Evolutionary conservation across 1,140 invertebrate species (phyloP), one percentile per base, ranked within the genome.

Genomic region (Microplitis mediator): DNA sequence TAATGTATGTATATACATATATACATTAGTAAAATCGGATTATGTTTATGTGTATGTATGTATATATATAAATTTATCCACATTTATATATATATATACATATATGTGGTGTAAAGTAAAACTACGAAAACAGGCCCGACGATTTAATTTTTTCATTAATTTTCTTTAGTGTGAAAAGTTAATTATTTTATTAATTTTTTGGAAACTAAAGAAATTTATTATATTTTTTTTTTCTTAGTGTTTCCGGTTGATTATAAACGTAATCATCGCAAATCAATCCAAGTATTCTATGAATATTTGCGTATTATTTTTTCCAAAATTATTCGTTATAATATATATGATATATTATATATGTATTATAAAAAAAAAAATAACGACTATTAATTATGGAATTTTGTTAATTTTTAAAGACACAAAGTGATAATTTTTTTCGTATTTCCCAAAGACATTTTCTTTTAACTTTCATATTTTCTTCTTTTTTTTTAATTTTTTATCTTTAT

Each of bases 21-120:
- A 54, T 64, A 54, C 51, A 39, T 14, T 36, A 66, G 65, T 65
- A 64, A 65, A 54, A 56, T 63, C 31, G 23, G 23, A 23, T 23
- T 23, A 23, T 23, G 23, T 23, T 23, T 23, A 23, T 23, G 23
- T 23, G 2, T 23, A 23, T 23, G 23, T 23, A 51, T 8, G 4
- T 32, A 32, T 60, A 31, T 60, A 60, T 60, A 60, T 60, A 45
- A 45, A 45, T 45, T 9, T 45, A 45, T 45, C 3, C 6, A 39
- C 4, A 39, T 6, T 8, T 11, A 6, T 45, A 45, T 45, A 45
- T 45, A 45, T 45, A 9, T 45, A n/a, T n/a, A 64, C 45, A 64
- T 45, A 39, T 39, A 64, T 39, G 16, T 39, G 23, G 45, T 51
- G 64, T 66, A 51, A 66, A 51, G 13, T 11, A 51, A 63, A 63